Conservation (phyloP, 35 echinoderm and acorn worm species). For the Stichopus chloronotus region DNA sequence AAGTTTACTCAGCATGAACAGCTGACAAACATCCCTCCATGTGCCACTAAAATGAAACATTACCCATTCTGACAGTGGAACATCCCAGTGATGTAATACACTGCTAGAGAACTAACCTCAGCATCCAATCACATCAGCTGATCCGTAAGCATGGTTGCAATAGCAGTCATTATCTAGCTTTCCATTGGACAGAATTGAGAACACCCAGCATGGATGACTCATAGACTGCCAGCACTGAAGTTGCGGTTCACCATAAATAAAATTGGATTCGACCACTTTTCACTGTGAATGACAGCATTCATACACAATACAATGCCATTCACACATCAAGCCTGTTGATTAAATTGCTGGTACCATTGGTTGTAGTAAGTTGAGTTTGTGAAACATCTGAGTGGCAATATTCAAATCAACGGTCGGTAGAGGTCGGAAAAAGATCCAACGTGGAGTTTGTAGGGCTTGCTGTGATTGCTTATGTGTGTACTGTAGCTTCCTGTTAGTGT, state of each 20-base stretch:
- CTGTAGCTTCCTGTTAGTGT: neutral
- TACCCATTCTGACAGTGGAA: neutral
- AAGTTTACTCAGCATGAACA: too few species aligned
- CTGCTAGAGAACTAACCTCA: neutral
- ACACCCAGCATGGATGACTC: slow-evolving; percentile 36
- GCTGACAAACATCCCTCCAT: too few species aligned
- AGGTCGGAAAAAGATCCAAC: neutral
- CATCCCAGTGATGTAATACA: neutral
- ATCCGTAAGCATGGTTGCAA: neutral
- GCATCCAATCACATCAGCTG: slow-evolving; percentile 36
- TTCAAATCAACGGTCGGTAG: neutral
- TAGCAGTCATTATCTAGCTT: neutral
- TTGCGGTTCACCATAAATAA: too few species aligned
- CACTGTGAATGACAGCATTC: too few species aligned
- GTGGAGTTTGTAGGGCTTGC: neutral
- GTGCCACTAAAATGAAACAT: too few species aligned
- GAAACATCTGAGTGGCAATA: neutral
- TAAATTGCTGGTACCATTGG: neutral
- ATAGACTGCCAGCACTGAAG: neutral
- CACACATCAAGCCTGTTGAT: neutral
- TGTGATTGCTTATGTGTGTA: neutral
- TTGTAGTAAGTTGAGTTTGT: neutral
- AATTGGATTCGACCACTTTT: too few species aligned
- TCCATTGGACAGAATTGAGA: neutral
- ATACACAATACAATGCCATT: too few species aligned